phyloP scores from a whole-genome alignment of 2,797 vertebrate species.

The Falco novaeseelandiae region DNA sequence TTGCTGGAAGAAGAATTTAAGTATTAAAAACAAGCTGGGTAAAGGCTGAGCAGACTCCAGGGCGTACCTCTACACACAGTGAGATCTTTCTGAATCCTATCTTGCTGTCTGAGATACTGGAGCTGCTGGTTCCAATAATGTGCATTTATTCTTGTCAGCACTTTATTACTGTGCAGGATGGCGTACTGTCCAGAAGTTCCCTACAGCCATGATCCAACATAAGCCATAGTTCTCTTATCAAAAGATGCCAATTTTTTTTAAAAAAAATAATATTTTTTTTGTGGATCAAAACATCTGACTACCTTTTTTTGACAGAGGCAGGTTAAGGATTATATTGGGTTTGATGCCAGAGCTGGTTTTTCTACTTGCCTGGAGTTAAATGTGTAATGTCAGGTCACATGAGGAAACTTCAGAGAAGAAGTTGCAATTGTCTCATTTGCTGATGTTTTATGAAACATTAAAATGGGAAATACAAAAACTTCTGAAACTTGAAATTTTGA shows the following conservation, averaged over 20 bases:
- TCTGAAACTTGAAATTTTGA: neutral
- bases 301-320: neutral
- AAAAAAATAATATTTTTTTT: too few relatives aligned
- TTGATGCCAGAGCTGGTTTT: neutral
- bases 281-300: neutral
- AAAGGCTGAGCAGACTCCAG: neutral
- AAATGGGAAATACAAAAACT: neutral
- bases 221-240: neutral
- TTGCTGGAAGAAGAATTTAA: neutral
- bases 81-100: neutral
- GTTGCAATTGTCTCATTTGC: neutral
- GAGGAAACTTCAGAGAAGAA: neutral
- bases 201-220: neutral
- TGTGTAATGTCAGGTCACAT: neutral
- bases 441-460: neutral
- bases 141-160: neutral
- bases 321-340: neutral
- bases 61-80: neutral
- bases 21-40: neutral
- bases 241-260: neutral
- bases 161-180: neutral
- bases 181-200: neutral
- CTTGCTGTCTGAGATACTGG: neutral
- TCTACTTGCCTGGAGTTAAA: neutral
- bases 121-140: neutral